Evolutionary conservation across 2,113 vertebrate genomes (phyloP), one percentile per base, ranked within the genome.

Genomic region (Apaloderma vittatum): DNA sequence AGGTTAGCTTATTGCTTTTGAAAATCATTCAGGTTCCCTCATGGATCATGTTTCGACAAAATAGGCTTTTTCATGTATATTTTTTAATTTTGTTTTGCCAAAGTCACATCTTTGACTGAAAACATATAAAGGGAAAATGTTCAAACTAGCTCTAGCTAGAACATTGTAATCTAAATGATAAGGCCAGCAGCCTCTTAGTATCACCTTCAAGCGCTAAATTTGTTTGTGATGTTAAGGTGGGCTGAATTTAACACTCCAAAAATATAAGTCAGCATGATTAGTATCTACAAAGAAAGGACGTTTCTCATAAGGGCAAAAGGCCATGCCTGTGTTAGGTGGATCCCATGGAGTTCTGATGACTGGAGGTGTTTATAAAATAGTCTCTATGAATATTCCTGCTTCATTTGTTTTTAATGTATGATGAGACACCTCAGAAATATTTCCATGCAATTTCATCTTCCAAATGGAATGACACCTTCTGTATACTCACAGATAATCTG

Each of bases 71-170:
- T 85, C 58, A 32, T 66, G 78, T 8, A 24, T 83, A 80, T 63
- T 95, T 94, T 92, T 86, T 1, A 93, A 73, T 96, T 94, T 94
- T 84, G 74, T 92, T 92, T 94, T 88, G 37, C 82, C 14, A 37
- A 66, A 90, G 82, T 88, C 67, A 70, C 36, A 90, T 87, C 81
- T 95, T 70, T 49, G 68, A 2, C 85, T 46, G 54, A 12, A 86
- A 76, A 65, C 24, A 37, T 12, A 66, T 46, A 78, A 85, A 72
- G 34, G 57, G 40, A 90, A 92, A 88, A 79, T 12, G 30, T 27
- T 65, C 48, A 72, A 52, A 48, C 13, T 48, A 72, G 45, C 49
- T 90, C 3, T 37, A 90, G 75, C 54, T 88, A 86, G 92, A 86
- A 57, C 40, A 54, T 2, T 80, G 93, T 24, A 43, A 46, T 81